Base-by-base conservation (phyloP, 2,888 invertebrate genomes). In the Saturnia japonica region DNA sequence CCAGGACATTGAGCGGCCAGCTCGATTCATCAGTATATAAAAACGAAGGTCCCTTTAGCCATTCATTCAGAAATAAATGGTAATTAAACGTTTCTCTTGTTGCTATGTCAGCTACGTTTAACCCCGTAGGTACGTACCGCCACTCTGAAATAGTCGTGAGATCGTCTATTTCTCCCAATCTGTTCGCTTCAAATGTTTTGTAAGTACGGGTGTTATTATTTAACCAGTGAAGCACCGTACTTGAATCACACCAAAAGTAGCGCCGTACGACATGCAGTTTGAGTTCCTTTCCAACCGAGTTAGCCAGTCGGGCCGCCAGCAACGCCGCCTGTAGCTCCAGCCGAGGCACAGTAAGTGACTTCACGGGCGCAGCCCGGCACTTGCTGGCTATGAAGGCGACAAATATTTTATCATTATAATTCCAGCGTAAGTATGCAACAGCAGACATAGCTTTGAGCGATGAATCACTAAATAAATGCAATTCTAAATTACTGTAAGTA, bases 121-220 rank as follows among this genome's bases (percentile, higher is more conserved):
- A 22, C 1, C 72, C 64, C 0, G 79, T 76, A 7, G 81, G 80
- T 9, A 84, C 73, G 71, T 80, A 82, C 43, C 72, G 67, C 83
- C 83, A 85, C 11, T 82, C 75, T 0, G 68, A 28, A 3, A 68
- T 67, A 11, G 60, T 34, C 12, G 73, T 75, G 0, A 74, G 42
- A 25, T 78, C 77, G 51, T 80, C 80, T 11, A 80, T 76, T 42
- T 80, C 78, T 0, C 78, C 78, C 0, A 80, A 64, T 9, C 79
- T 70, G 40, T 80, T 71, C 1, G 78, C 76, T 0, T 74, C 69
- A 67, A 74, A 80, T 1, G 69, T 14, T 70, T 77, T 76, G 51
- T 80, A 79, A n/a, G 43, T 68, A 0, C 77, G 71, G 7, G 64
- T 66, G 11, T 75, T 68, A 28, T 75, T 76, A 25, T 71, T 66